These are phyloP conservation scores for Pteruthius melanotis DNA, from an alignment of 2,113 vertebrate genomes.

Conservation along the genomic window DNA sequence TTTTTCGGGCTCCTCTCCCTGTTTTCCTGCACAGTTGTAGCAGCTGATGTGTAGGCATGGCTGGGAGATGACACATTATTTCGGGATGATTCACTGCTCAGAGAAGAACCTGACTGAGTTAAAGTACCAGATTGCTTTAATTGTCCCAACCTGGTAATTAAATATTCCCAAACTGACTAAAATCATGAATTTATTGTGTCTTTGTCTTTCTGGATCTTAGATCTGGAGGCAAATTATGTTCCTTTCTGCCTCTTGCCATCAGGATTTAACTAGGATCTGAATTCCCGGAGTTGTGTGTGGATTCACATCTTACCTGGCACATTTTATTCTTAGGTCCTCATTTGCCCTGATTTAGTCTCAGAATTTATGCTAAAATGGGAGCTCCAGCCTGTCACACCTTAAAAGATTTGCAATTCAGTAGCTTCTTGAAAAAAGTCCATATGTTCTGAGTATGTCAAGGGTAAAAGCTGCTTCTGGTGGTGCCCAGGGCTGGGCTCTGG, in stretches of 20 bases:
- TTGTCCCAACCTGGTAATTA: constrained; percentile 44
- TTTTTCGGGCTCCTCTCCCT: neutral
- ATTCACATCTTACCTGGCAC: neutral
- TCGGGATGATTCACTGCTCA: constrained; percentile 40
- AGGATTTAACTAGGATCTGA: neutral
- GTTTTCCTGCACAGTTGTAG: constrained; percentile 23
- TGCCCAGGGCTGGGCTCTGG: neutral
- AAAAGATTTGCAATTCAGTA: neutral
- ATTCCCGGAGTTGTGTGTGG: neutral
- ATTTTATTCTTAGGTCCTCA: neutral
- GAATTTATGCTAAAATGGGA: neutral
- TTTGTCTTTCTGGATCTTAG: neutral
- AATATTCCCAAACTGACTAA: neutral
- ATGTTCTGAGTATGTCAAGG: rapidly evolving
- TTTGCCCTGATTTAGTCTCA: neutral
- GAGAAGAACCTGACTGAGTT: constrained; percentile 22
- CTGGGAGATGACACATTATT: constrained; percentile 54
- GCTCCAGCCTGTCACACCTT: neutral
- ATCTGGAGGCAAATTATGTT: neutral
- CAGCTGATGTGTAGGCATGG: constrained; percentile 65
- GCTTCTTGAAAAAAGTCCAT: neutral
- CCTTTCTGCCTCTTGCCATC: neutral
- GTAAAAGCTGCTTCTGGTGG: neutral
- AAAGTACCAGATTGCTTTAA: constrained; percentile 42
- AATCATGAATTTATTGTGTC: neutral